These are phyloP conservation scores for Agrypnus murinus DNA, from an alignment of 2,888 invertebrate genomes.

Conservation along the genomic window DNA sequence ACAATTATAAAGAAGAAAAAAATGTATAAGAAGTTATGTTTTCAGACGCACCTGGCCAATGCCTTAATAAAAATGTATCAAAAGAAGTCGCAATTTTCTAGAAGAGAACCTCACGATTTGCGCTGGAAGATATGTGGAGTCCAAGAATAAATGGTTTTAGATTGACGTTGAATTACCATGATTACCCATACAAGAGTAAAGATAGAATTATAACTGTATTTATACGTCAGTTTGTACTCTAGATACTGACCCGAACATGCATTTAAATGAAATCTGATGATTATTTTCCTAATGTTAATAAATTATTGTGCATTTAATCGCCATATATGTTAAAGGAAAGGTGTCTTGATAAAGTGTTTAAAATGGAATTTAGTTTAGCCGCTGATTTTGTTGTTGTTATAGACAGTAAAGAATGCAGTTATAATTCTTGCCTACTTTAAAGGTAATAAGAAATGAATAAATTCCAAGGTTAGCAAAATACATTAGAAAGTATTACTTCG, in stretches of 20 bases:
- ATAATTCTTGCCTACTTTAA: not conserved
- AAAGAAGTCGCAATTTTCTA: conserved; percentile 20
- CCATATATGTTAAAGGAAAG: too few relatives aligned
- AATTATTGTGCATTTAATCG: too few relatives aligned
- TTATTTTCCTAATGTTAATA: not conserved
- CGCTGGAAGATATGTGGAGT: conserved; percentile 43
- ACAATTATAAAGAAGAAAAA: not conserved
- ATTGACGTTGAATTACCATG: conserved; percentile 46
- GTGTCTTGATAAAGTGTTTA: too few relatives aligned
- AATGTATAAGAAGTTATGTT: not conserved
- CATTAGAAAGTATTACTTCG: conserved; percentile 17
- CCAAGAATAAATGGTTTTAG: conserved; percentile 41
- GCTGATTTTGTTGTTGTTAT: too few relatives aligned
- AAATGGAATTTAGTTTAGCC: too few relatives aligned
- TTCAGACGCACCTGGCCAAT: not conserved
- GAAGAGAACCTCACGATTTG: conserved; percentile 38
- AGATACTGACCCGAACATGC: conserved; percentile 34
- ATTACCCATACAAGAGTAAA: conserved; percentile 38
- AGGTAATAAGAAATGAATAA: not conserved
- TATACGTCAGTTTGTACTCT: conserved; percentile 41
- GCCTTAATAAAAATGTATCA: conserved; percentile 28
- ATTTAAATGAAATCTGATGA: conserved; percentile 15
- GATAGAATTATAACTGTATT: conserved; percentile 43
- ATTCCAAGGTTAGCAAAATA: conserved; percentile 19
- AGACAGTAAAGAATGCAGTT: conserved; percentile 20